Percentiles rank a stretch among this genome's conserved stretches.
phyloP scores from a whole-genome alignment of 2,888 invertebrate genomes.

The Amphipyra berbera region DNA sequence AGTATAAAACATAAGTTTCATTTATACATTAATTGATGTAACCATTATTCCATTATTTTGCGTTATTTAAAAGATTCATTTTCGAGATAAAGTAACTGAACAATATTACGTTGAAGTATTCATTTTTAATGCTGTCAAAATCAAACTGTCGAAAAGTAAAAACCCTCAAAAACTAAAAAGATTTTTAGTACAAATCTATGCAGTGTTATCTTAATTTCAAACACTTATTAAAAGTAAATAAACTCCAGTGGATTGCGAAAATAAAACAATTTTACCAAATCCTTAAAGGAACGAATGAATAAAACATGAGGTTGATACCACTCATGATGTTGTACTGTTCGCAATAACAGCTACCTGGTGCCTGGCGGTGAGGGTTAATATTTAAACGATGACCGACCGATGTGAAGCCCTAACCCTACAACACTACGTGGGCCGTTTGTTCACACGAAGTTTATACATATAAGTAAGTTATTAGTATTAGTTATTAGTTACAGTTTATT shows the following conservation, averaged over 20 bases:
- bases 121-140: too few relatives aligned
- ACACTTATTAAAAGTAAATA: slow-evolving; percentile 12
- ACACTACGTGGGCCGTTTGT: slow-evolving; percentile 2
- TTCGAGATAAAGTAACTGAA: too few relatives aligned
- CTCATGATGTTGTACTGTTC: slow-evolving; percentile 52
- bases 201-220: too few relatives aligned
- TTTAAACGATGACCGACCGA: slow-evolving; percentile 48
- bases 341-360: slow-evolving; percentile 40
- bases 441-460: slow-evolving; percentile 1
- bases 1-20: not conserved
- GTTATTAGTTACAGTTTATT: too few relatives aligned
- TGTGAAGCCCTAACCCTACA: slow-evolving; percentile 17
- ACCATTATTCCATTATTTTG: too few relatives aligned
- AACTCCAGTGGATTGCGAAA: slow-evolving; percentile 27
- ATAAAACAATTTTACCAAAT: slow-evolving; percentile 57
- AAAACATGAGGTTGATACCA: slow-evolving; percentile 51
- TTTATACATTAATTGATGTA: not conserved
- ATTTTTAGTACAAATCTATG: too few relatives aligned
- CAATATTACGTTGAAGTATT: too few relatives aligned
- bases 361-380: slow-evolving; percentile 38
- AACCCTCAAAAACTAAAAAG: not conserved
- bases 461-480: too few relatives aligned
- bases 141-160: not conserved
- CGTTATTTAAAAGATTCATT: too few relatives aligned
- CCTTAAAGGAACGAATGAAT: slow-evolving; percentile 49